These are phyloP conservation scores for Ceuthmochares aereus DNA, from an alignment of 2,113 vertebrate species.

Conservation along the genomic window DNA sequence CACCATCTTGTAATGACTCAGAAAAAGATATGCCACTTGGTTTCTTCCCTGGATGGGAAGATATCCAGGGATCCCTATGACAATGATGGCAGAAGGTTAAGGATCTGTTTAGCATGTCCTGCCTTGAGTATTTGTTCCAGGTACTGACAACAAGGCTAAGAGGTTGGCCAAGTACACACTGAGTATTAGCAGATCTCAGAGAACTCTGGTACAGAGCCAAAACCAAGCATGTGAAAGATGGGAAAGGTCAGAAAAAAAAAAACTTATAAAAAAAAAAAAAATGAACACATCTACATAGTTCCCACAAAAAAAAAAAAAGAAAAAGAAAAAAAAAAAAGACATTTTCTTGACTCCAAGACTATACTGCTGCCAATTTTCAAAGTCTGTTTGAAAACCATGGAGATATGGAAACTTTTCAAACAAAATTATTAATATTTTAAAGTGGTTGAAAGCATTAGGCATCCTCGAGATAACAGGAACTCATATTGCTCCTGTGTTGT, in stretches of 20 bases:
- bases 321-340: too few relatives aligned
- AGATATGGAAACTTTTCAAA: background rate
- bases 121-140: background rate
- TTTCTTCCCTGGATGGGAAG: background rate
- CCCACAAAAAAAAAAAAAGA: background rate
- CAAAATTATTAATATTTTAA: background rate
- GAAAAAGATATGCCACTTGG: background rate
- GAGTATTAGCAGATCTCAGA: background rate
- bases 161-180: background rate
- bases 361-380: background rate
- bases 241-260: background rate
- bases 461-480: background rate
- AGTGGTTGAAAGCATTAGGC: background rate
- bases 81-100: background rate
- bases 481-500: background rate
- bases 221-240: background rate
- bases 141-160: background rate
- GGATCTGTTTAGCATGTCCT: background rate
- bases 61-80: background rate
- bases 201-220: background rate
- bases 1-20: background rate
- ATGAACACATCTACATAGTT: background rate
- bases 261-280: too few relatives aligned
- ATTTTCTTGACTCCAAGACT: background rate
- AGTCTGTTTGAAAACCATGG: background rate